Conservation (phyloP, 1,140 invertebrate species). For the Eurosta solidaginis region DNA sequence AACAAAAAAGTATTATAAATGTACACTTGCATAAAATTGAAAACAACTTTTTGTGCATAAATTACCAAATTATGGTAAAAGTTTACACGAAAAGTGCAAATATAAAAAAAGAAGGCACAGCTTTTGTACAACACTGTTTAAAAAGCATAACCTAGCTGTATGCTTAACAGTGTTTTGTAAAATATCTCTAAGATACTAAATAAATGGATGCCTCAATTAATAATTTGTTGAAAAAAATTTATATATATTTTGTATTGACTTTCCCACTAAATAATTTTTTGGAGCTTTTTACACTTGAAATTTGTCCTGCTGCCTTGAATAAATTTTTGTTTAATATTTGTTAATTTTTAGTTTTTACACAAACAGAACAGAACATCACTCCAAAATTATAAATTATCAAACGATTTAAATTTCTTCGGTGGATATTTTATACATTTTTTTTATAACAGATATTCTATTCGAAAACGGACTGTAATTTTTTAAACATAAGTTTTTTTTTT, state of each 20-base stretch:
- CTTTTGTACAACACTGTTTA: not conserved
- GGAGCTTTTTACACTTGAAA: not conserved
- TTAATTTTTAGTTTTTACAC: no score
- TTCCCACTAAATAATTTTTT: not conserved
- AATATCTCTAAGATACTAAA: not conserved
- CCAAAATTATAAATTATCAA: no score
- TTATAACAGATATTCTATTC: not conserved
- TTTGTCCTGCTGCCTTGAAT: no score
- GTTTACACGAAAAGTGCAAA: not conserved
- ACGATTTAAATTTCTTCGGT: not conserved
- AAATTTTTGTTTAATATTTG: no score
- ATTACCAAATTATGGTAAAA: constrained; percentile 40
- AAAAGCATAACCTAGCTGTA: not conserved
- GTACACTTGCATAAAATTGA: constrained; percentile 59
- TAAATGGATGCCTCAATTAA: not conserved
- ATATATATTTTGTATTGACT: not conserved
- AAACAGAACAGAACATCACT: no score
- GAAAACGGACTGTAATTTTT: constrained; percentile 1
- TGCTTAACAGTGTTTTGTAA: not conserved
- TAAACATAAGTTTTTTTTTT: not conserved
- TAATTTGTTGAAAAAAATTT: not conserved
- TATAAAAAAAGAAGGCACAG: not conserved
- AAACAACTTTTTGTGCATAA: constrained; percentile 60
- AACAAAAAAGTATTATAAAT: no score
- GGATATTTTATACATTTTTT: not conserved